These are phyloP conservation scores for Pheucticus melanocephalus DNA, from an alignment of 2,113 vertebrate genomes.

Conservation along the genomic window DNA sequence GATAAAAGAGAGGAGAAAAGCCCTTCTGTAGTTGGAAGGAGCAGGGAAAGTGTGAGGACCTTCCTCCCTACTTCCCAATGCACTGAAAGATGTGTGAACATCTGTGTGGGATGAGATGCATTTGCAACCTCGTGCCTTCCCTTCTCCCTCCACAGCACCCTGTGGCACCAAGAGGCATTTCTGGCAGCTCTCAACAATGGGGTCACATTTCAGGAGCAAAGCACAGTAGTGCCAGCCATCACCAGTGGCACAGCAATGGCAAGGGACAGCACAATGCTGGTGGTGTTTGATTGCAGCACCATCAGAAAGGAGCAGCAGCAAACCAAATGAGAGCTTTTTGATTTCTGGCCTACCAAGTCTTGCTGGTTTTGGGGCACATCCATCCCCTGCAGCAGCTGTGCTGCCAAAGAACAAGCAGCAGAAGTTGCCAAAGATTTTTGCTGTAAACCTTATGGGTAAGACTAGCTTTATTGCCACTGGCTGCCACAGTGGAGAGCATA, in stretches of 20 bases:
- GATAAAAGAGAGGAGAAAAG: not conserved
- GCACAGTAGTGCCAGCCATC: fast-evolving
- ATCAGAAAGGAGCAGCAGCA: not conserved
- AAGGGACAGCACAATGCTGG: fast-evolving
- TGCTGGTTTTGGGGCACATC: not conserved
- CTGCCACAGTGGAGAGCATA: not conserved
- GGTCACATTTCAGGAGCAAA: not conserved
- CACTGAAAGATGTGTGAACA: not conserved
- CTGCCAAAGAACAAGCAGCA: not conserved
- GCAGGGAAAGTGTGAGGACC: not conserved
- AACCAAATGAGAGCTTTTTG: not conserved
- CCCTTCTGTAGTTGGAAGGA: not conserved
- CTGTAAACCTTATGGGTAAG: not conserved
- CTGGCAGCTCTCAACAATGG: not conserved
- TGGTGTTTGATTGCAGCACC: not conserved
- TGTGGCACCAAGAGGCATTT: not conserved
- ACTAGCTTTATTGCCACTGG: not conserved
- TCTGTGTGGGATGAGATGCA: not conserved
- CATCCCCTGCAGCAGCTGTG: not conserved
- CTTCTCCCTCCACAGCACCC: not conserved
- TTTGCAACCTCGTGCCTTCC: not conserved
- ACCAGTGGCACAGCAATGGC: not conserved
- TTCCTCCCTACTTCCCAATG: not conserved
- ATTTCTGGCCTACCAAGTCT: not conserved
- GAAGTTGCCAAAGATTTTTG: not conserved